Conservation (phyloP, 2,797 vertebrate species). For the Sebastes hubbsi region DNA sequence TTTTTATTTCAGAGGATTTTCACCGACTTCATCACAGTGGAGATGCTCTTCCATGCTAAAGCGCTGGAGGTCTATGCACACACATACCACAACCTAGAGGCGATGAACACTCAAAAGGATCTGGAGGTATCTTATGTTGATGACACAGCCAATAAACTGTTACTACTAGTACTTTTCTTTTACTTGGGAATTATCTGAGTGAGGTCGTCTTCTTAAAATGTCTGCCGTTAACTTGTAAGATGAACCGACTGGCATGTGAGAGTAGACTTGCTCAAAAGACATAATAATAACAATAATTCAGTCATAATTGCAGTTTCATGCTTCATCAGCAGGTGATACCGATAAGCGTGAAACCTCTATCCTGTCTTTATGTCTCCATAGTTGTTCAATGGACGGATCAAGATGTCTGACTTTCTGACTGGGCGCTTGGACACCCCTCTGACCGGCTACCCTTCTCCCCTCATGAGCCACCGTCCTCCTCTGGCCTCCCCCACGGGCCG, state of each 20-base stretch:
- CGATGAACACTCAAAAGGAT: slow-evolving; percentile 78
- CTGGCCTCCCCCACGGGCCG: background rate
- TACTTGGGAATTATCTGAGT: background rate
- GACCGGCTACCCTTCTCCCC: slow-evolving; percentile 38
- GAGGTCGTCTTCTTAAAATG: background rate
- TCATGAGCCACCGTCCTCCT: background rate
- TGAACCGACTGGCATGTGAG: background rate
- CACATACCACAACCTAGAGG: slow-evolving; percentile 81
- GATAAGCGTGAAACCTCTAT: no score
- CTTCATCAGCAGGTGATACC: background rate
- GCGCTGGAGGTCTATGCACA: slow-evolving; percentile 86
- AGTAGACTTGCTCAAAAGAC: background rate
- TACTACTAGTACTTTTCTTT: no score
- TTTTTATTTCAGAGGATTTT: slow-evolving; percentile 78
- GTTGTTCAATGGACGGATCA: slow-evolving; percentile 68
- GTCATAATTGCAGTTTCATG: background rate
- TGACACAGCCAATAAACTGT: no score
- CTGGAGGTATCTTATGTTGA: slow-evolving; percentile 77
- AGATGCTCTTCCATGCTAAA: slow-evolving; percentile 89
- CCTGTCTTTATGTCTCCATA: slow-evolving; percentile 21
- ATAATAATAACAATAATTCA: background rate
- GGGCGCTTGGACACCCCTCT: slow-evolving; percentile 45
- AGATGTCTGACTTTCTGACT: slow-evolving; percentile 25
- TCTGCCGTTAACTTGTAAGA: background rate
- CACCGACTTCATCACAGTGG: slow-evolving; percentile 84